These are phyloP conservation scores for Drosophila nr. perissopoda DNA, from an alignment of 2,888 invertebrate genomes.

Conservation along the genomic window DNA sequence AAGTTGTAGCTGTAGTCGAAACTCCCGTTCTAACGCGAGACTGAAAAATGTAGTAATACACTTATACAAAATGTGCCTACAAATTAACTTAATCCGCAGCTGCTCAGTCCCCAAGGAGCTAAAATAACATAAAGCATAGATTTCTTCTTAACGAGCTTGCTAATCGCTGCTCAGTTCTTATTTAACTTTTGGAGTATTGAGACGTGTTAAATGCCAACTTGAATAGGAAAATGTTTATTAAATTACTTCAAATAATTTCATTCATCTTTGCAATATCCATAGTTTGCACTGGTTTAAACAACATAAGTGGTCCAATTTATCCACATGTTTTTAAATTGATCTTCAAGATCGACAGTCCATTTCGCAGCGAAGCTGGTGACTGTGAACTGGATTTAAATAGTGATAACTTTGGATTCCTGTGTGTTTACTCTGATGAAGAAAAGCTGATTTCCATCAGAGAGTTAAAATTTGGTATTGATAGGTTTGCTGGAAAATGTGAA, in stretches of 20 bases:
- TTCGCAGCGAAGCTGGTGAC: fast-evolving
- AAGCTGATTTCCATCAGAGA: fast-evolving
- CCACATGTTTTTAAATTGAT: neutral
- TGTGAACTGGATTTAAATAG: neutral
- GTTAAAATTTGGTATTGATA: neutral
- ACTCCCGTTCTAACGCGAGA: fast-evolving
- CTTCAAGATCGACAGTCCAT: neutral
- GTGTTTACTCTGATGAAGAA: fast-evolving
- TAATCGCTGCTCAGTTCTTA: neutral
- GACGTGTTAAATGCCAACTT: neutral
- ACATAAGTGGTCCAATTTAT: neutral
- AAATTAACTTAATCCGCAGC: neutral
- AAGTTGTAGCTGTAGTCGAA: neutral
- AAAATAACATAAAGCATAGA: neutral
- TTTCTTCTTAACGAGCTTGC: neutral
- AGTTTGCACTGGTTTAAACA: neutral
- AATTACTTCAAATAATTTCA: neutral
- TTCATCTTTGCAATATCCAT: neutral
- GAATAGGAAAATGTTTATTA: neutral
- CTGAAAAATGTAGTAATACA: neutral
- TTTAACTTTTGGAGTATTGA: neutral
- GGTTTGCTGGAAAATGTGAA: neutral
- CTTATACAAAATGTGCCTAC: neutral
- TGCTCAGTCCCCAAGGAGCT: neutral
- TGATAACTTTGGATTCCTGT: neutral